phyloP scores from a whole-genome alignment of 1,140 invertebrate species.

The Lepidurus apus region DNA sequence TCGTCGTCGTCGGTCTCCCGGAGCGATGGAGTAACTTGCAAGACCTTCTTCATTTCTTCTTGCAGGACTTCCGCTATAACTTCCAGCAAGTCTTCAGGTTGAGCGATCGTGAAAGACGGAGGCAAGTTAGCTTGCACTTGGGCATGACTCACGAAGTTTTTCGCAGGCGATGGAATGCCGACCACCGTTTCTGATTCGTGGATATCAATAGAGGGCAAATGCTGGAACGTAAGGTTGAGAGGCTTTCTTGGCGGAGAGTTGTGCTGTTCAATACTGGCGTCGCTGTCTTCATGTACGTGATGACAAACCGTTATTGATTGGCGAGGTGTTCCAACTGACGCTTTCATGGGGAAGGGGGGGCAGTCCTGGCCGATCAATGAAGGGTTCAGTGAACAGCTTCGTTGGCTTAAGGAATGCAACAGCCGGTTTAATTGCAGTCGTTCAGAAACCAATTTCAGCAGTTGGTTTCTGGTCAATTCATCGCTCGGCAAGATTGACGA shows the following conservation, averaged over 20 bases:
- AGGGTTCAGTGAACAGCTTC: neutral
- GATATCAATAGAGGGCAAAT: neutral
- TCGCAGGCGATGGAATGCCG: neutral
- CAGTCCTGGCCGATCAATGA: neutral
- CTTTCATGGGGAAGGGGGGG: neutral
- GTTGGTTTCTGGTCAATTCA: neutral
- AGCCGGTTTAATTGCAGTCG: neutral
- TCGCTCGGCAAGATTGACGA: neutral
- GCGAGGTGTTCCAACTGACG: neutral
- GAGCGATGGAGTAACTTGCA: neutral
- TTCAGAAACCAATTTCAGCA: neutral
- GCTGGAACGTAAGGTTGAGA: neutral
- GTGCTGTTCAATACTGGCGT: neutral
- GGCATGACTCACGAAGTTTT: neutral
- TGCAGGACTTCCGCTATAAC: constrained; percentile 4
- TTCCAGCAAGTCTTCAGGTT: neutral
- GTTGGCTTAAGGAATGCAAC: neutral
- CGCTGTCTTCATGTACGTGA: neutral
- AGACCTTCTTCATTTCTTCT: neutral
- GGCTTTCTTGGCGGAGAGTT: neutral
- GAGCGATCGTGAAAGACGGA: neutral
- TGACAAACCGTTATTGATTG: neutral
- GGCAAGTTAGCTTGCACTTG: neutral
- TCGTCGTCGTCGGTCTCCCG: neutral
- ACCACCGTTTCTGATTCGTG: neutral